Evolutionary conservation across 1,140 invertebrate genomes (phyloP).

Genomic region (Zaprionus capensis): DNA sequence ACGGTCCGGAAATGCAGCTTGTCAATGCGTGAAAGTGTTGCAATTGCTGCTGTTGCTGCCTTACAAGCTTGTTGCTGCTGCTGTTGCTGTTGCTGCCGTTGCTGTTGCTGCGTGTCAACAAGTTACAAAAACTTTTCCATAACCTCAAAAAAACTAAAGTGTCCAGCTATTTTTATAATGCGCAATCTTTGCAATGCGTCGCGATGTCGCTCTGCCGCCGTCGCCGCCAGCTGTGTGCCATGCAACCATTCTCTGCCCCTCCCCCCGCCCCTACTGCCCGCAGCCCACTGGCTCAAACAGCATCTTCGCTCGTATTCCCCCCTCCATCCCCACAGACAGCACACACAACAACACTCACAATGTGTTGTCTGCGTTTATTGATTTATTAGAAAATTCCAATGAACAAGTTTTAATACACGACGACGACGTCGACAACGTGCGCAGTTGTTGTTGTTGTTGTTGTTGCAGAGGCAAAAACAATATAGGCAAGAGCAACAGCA

Average conservation of each 20-base stretch:
- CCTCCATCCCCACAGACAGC: neutral
- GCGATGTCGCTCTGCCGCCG: conserved; percentile 11
- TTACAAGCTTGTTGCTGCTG: conserved; percentile 23
- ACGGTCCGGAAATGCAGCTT: conserved; percentile 62
- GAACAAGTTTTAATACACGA: conserved; percentile 83
- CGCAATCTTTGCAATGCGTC: conserved; percentile 69
- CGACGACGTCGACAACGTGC: conserved; percentile 51
- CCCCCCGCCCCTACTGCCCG: neutral
- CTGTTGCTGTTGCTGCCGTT: conserved; percentile 12
- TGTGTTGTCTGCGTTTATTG: conserved; percentile 82
- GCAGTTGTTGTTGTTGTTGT: conserved; percentile 31
- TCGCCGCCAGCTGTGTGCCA: conserved; percentile 76
- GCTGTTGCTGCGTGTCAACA: conserved; percentile 27
- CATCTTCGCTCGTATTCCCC: conserved; percentile 25
- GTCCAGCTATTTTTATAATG: conserved; percentile 72
- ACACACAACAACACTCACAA: conserved; percentile 39
- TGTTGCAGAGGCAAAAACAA: conserved; percentile 41
- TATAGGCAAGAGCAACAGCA: conserved; percentile 29
- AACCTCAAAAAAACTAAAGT: conserved; percentile 67
- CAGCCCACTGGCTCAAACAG: conserved; percentile 16
- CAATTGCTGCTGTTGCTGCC: conserved; percentile 38
- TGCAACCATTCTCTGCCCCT: conserved; percentile 19
- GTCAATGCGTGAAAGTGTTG: conserved; percentile 64
- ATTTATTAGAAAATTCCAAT: conserved; percentile 83
- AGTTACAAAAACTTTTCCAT: conserved; percentile 65